Conservation (phyloP, 2,888 invertebrate species). For the Gymnocheta viridis region DNA sequence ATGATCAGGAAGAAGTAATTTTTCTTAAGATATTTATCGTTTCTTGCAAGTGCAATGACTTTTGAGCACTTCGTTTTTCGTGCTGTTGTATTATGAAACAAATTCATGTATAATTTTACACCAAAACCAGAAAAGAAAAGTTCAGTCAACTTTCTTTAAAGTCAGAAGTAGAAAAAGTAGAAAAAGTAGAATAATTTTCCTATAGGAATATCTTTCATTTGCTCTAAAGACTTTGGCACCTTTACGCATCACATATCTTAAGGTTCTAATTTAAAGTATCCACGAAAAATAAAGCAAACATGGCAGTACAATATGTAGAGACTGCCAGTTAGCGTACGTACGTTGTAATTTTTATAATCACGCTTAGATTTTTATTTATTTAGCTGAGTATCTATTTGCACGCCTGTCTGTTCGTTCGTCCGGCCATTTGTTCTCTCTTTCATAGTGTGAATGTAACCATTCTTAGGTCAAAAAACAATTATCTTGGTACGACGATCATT, state of each 20-base stretch:
- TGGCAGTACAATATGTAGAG: background rate
- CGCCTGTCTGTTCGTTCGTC: background rate
- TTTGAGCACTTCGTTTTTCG: conserved; percentile 33
- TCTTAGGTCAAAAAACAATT: conserved; percentile 66
- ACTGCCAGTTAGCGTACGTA: background rate
- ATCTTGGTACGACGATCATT: conserved; percentile 62
- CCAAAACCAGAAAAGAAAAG: conserved; percentile 26
- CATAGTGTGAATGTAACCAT: conserved; percentile 5
- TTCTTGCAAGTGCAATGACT: conserved; percentile 68
- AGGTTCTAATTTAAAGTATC: conserved; percentile 69
- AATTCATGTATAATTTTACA: conserved; percentile 48
- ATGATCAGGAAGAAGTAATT: conserved; percentile 50
- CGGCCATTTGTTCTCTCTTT: background rate
- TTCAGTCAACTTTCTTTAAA: conserved; percentile 53
- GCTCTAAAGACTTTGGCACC: conserved; percentile 74
- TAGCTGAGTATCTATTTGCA: conserved; percentile 14
- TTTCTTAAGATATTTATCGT: conserved; percentile 58
- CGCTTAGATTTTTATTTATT: conserved; percentile 33
- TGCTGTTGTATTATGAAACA: conserved; percentile 28
- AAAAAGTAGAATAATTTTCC: conserved; percentile 24
- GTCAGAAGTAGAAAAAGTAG: background rate
- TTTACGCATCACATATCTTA: conserved; percentile 77
- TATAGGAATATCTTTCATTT: conserved; percentile 27
- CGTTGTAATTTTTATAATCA: background rate
- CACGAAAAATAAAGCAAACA: conserved; percentile 36